Evolutionary conservation across 1,140 invertebrate genomes (phyloP).

Genomic region (Globodera ellingtonae): DNA sequence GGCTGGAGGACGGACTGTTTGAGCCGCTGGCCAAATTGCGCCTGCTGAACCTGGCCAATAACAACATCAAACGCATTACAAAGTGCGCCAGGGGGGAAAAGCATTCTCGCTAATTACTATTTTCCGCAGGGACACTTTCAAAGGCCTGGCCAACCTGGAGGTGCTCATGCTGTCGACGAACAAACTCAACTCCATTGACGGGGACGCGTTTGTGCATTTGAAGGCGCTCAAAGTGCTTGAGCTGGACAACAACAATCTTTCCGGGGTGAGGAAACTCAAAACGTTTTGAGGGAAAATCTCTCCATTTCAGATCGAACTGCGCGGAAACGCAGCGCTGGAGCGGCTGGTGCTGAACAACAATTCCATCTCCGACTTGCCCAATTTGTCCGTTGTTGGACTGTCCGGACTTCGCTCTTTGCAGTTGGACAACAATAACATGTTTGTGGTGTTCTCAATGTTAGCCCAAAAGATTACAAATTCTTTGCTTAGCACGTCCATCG

Average conservation of each 20-base stretch:
- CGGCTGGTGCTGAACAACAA: constrained; percentile 60
- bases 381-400: constrained; percentile 47
- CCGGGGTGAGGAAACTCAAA: constrained; percentile 27
- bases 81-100: constrained; percentile 34
- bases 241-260: constrained; percentile 51
- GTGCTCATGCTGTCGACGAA: constrained; percentile 49
- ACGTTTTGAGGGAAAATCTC: not conserved
- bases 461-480: constrained; percentile 53
- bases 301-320: constrained; percentile 45
- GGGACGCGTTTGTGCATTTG: constrained; percentile 50
- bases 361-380: constrained; percentile 45
- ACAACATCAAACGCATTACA: constrained; percentile 53
- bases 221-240: constrained; percentile 50
- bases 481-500: constrained; percentile 31
- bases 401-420: constrained; percentile 39
- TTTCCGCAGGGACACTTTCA: constrained; percentile 50
- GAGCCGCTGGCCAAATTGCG: constrained; percentile 45
- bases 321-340: constrained; percentile 47
- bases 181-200: constrained; percentile 33
- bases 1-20: constrained; percentile 58
- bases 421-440: constrained; percentile 53
- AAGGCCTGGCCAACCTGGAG: constrained; percentile 53
- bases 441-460: constrained; percentile 48
- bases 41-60: constrained; percentile 53
- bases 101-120: not conserved